Conservation (phyloP, 2,888 invertebrate species). For the Calameuta filiformis region DNA sequence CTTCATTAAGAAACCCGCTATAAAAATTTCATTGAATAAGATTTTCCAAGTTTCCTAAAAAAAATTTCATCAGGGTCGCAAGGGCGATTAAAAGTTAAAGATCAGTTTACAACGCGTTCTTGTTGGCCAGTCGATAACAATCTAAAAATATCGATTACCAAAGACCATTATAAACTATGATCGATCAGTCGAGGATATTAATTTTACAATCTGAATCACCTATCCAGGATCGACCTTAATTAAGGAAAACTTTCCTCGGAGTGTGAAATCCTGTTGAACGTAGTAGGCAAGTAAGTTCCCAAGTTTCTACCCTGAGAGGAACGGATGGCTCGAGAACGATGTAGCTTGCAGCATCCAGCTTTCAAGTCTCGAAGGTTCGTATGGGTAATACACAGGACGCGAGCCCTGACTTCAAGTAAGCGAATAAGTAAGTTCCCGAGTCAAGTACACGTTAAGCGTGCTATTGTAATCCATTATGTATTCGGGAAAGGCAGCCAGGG, state of each 20-base stretch:
- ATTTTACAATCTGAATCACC: background rate
- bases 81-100: background rate
- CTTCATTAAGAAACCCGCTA: background rate
- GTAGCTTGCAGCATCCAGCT: background rate
- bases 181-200: background rate
- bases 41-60: background rate
- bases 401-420: background rate
- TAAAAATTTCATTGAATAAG: background rate
- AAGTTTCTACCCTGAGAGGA: background rate
- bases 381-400: background rate
- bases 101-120: background rate
- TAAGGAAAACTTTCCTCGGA: background rate
- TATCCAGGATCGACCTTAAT: background rate
- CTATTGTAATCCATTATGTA: constrained; percentile 41
- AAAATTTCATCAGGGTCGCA: background rate
- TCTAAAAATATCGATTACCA: background rate
- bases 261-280: background rate
- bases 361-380: background rate
- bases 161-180: background rate
- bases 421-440: background rate
- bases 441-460: constrained; percentile 26
- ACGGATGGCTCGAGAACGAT: background rate
- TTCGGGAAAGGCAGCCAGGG: constrained; percentile 28
- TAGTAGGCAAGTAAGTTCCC: background rate
- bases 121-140: background rate